phyloP scores from a whole-genome alignment of 2,888 invertebrate genomes.

The Lordiphosa fenestrarum region DNA sequence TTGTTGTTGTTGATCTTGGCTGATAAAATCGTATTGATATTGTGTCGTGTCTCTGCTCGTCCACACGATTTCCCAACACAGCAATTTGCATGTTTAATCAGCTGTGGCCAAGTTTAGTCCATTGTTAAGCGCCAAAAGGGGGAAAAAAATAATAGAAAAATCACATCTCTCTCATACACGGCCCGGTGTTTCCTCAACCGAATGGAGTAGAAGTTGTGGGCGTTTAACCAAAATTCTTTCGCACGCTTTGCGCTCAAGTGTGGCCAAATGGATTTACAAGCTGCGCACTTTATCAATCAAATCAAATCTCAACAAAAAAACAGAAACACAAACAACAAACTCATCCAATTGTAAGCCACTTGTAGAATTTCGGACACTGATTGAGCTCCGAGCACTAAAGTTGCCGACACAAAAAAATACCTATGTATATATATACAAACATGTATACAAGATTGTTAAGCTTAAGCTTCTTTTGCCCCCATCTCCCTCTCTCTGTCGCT shows the following conservation, averaged over 20 bases:
- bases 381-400: slow-evolving; percentile 44
- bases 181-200: neutral
- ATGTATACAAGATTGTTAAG: neutral
- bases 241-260: slow-evolving; percentile 38
- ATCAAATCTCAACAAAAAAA: slow-evolving; percentile 20
- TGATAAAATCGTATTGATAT: slow-evolving; percentile 67
- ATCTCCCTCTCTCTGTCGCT: too few relatives aligned
- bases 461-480: neutral
- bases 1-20: slow-evolving; percentile 27
- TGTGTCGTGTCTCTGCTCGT: slow-evolving; percentile 39
- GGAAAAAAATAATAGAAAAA: slow-evolving; percentile 19
- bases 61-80: slow-evolving; percentile 58
- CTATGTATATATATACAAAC: slow-evolving; percentile 2
- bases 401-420: slow-evolving; percentile 23
- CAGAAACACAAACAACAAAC: slow-evolving; percentile 47
- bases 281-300: slow-evolving; percentile 50
- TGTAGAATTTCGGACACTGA: slow-evolving; percentile 46
- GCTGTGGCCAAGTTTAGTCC: slow-evolving; percentile 49
- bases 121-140: slow-evolving; percentile 49
- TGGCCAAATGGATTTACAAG: slow-evolving; percentile 30
- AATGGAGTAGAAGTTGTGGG: slow-evolving; percentile 41
- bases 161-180: slow-evolving; percentile 7
- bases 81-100: slow-evolving; percentile 70
- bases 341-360: slow-evolving; percentile 66
- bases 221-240: slow-evolving; percentile 53